Percentiles rank a stretch among this genome's conserved stretches.
These are phyloP conservation scores for Pipistrellus nathusii DNA, from an alignment of 2,797 vertebrate species.

Conservation along the genomic window DNA sequence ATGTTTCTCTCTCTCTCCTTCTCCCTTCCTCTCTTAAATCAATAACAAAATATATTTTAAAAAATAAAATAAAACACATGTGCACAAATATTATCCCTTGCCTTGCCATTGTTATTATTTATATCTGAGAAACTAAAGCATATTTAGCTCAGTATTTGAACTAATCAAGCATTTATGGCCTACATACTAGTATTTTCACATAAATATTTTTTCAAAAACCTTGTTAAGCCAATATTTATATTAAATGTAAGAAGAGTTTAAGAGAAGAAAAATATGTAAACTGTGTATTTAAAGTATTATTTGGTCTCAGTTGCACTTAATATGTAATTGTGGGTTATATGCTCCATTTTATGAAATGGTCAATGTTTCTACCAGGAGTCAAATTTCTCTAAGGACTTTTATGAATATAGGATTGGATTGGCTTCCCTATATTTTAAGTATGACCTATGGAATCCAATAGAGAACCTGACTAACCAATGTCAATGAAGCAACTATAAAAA, in stretches of 20 bases:
- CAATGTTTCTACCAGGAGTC: neutral
- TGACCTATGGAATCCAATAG: neutral
- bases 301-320: neutral
- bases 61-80: neutral
- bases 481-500: conserved; percentile 16
- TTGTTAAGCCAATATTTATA: neutral
- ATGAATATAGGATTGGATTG: neutral
- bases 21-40: too few species aligned
- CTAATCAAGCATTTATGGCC: neutral
- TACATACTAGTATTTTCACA: neutral
- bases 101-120: neutral
- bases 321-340: neutral
- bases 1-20: too few species aligned
- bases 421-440: neutral
- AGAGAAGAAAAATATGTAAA: neutral
- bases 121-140: neutral
- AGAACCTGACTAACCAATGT: neutral
- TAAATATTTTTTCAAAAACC: neutral
- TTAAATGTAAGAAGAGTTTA: conserved; percentile 7
- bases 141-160: conserved; percentile 12
- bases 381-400: conserved; percentile 30
- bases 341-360: neutral
- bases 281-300: neutral
- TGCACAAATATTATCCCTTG: neutral
- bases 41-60: too few species aligned